phyloP scores from a whole-genome alignment of 1,140 invertebrate genomes.

The Cherax destructor region DNA sequence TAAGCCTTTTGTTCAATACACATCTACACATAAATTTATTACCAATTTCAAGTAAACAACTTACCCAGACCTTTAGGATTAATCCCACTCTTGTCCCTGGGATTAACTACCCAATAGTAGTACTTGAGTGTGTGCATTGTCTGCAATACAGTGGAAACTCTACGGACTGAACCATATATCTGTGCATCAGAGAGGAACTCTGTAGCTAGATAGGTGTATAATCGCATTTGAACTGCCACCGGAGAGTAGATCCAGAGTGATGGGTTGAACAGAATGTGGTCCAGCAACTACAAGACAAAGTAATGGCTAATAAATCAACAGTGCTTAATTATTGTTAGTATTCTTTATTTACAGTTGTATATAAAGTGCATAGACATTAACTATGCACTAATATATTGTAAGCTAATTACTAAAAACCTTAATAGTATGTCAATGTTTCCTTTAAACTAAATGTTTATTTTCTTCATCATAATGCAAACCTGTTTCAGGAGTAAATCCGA shows the following conservation, averaged over 20 bases:
- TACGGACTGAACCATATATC: slow-evolving; percentile 96
- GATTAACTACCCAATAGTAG: slow-evolving; percentile 99
- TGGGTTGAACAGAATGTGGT: slow-evolving; percentile 99
- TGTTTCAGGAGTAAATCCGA: slow-evolving; percentile 96
- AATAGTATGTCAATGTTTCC: neutral
- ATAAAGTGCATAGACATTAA: too few species aligned
- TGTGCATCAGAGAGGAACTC: slow-evolving; percentile 98
- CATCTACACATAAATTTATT: too few species aligned
- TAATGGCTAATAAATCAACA: neutral
- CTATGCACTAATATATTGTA: too few species aligned
- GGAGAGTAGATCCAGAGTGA: slow-evolving; percentile 98
- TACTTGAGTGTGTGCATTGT: slow-evolving; percentile 99
- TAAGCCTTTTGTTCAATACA: too few species aligned
- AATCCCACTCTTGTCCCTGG: slow-evolving; percentile 94
- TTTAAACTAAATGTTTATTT: neutral
- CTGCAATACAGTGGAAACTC: slow-evolving; percentile 97
- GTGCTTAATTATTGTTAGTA: too few species aligned
- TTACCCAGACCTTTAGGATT: slow-evolving; percentile 94
- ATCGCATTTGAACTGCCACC: slow-evolving; percentile 94
- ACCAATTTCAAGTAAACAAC: slow-evolving; percentile 71
- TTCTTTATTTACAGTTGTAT: too few species aligned
- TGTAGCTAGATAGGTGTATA: slow-evolving; percentile 98
- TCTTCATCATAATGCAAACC: slow-evolving; percentile 77
- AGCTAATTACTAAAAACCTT: neutral
- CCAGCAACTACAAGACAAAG: slow-evolving; percentile 90